Evolutionary conservation across 2,797 vertebrate species (phyloP), one percentile per base, ranked within the genome.

Genomic region (Triplophysa yarkandensis): DNA sequence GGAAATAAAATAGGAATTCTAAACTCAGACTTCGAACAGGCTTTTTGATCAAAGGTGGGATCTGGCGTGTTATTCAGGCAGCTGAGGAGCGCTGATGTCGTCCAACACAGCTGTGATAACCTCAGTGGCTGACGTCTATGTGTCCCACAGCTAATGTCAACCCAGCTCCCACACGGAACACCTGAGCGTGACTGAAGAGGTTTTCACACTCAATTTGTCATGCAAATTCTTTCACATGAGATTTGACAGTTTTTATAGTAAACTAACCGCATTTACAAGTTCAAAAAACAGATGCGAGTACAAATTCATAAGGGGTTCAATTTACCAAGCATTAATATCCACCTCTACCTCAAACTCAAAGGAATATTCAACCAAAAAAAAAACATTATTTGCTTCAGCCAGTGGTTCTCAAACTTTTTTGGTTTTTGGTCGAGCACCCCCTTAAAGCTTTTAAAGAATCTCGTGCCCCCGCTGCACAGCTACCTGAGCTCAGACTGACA

Each of bases 21-120:
- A 70, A 39, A 43, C 54, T 71, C 58, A 74, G 32, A 66, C 71
- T 81, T 65, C 61, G 43, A 55, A 55, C 36, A 65, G 50, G 34
- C 16, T 69, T 85, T 76, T 85, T 83, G 78, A 80, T 83, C 81
- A 83, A 81, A 86, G 77, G 67, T 72, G 70, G 80, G 73, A 81
- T 86, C 72, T 80, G 75, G 63, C 13, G 52, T 74, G 64, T 21
- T 84, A 80, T 83, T 85, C 84, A 80, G 76, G 66, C 71, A 2
- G 73, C 85, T 83, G 80, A 77, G 64, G 10, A 68, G 52, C 71
- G 78, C 66, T 74, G 82, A 80, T 48, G 64, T 21, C 2, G 68
- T 79, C 79, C 74, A 71, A 77, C 70, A 46, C 52, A 13, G 81
- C 75, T 82, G 74, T 17, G 79, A 87, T 85, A 80, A 85, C 67